Conservation (phyloP, 2,888 invertebrate species). For the Pheosia gnoma region DNA sequence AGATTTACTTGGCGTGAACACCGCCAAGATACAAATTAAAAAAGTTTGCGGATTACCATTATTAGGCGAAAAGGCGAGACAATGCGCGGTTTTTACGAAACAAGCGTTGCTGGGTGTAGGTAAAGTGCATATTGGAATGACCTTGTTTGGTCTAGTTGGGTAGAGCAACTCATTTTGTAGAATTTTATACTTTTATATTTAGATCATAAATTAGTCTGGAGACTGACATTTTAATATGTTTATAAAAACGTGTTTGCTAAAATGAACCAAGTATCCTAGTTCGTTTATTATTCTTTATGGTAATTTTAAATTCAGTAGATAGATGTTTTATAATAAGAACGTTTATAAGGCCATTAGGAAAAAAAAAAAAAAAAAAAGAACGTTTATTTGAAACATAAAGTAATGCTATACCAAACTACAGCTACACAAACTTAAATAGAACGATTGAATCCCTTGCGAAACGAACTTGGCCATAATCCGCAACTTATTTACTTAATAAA, state of each 20-base stretch:
- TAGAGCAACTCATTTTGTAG: too few species aligned
- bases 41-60: slow-evolving; percentile 30
- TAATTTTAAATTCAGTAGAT: neutral
- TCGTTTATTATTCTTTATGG: neutral
- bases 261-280: neutral
- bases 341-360: too few species aligned
- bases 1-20: slow-evolving; percentile 11
- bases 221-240: neutral
- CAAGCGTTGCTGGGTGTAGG: neutral
- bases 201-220: neutral
- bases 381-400: too few species aligned
- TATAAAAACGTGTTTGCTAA: neutral
- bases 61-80: slow-evolving; percentile 10
- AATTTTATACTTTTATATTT: neutral
- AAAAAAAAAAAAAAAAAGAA: too few species aligned
- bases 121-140: neutral
- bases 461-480: slow-evolving; percentile 11
- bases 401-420: neutral
- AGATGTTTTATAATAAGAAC: too few species aligned
- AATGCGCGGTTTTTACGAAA: slow-evolving; percentile 6
- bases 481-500: slow-evolving; percentile 22
- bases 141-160: neutral
- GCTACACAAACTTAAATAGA: neutral
- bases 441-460: slow-evolving; percentile 8
- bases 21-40: slow-evolving; percentile 34